Conservation (phyloP, 1,140 invertebrate genomes). For the Aporrectodea caliginosa region DNA sequence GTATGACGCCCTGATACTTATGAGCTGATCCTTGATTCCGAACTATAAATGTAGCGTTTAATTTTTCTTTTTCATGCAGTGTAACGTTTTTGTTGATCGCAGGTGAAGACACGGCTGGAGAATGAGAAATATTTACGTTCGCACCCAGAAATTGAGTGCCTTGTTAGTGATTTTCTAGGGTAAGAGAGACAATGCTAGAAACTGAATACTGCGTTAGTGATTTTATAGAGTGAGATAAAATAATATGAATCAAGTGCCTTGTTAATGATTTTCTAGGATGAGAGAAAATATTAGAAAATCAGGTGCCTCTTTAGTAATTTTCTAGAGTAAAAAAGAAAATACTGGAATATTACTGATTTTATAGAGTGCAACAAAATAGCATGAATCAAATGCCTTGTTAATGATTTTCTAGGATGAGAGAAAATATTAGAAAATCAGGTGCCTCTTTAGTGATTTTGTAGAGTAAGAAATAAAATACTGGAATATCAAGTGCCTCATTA, state of each 20-base stretch:
- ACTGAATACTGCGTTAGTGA: too few relatives aligned
- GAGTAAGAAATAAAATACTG: neutral
- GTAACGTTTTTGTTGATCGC: too few relatives aligned
- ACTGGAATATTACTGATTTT: neutral
- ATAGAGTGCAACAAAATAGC: neutral
- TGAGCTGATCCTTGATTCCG: too few relatives aligned
- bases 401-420: too few relatives aligned
- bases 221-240: neutral
- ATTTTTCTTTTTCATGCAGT: too few relatives aligned
- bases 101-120: neutral
- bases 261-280: too few relatives aligned
- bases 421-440: neutral
- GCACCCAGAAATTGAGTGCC: neutral
- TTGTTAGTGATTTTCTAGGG: neutral
- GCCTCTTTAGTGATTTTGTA: neutral
- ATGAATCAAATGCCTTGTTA: too few relatives aligned
- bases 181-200: neutral
- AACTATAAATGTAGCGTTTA: too few relatives aligned
- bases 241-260: too few relatives aligned
- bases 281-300: neutral
- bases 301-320: neutral
- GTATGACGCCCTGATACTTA: too few relatives aligned
- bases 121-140: neutral
- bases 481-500: too few relatives aligned
- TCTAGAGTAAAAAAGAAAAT: neutral